phyloP scores from a whole-genome alignment of 2,888 invertebrate genomes.

The Pollenia amentaria region DNA sequence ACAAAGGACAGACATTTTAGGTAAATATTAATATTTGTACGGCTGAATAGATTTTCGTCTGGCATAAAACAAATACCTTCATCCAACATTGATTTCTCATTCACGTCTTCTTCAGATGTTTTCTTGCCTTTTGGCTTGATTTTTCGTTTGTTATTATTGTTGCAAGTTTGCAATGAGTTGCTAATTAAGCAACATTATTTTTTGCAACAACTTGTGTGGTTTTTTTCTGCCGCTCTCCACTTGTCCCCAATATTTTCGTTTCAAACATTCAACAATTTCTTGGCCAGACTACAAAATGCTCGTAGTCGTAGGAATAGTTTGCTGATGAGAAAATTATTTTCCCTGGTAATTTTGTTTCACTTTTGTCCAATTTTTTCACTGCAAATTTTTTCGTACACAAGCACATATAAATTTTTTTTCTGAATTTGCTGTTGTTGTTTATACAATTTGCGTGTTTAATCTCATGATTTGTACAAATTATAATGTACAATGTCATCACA shows the following conservation, averaged over 20 bases:
- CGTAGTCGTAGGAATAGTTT: background rate
- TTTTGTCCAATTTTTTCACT: slow-evolving; percentile 45
- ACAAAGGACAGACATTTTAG: slow-evolving; percentile 1
- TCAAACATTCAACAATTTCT: slow-evolving; percentile 29
- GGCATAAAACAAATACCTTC: slow-evolving; percentile 34
- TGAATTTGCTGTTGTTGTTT: slow-evolving; percentile 18
- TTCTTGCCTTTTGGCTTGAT: slow-evolving; percentile 17
- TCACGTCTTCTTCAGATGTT: slow-evolving; percentile 14
- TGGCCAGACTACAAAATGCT: slow-evolving; percentile 29
- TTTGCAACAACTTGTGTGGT: slow-evolving; percentile 65
- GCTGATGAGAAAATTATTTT: slow-evolving; percentile 28
- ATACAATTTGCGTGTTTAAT: slow-evolving; percentile 70
- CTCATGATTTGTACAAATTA: slow-evolving; percentile 74
- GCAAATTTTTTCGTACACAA: background rate
- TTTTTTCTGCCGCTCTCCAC: slow-evolving; percentile 25
- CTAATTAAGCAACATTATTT: slow-evolving; percentile 64
- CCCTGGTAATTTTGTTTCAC: slow-evolving; percentile 20
- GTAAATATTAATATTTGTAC: slow-evolving; percentile 48
- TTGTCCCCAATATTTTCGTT: slow-evolving; percentile 12
- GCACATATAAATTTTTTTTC: background rate
- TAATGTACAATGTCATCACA: slow-evolving; percentile 70
- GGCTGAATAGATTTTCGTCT: slow-evolving; percentile 53
- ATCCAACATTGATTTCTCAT: slow-evolving; percentile 32
- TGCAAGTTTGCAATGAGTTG: slow-evolving; percentile 72
- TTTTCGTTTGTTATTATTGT: slow-evolving; percentile 27